Percentiles rank a stretch among this genome's conserved stretches.
phyloP scores from a whole-genome alignment of 2,797 vertebrate genomes.

The Discoglossus pictus region DNA sequence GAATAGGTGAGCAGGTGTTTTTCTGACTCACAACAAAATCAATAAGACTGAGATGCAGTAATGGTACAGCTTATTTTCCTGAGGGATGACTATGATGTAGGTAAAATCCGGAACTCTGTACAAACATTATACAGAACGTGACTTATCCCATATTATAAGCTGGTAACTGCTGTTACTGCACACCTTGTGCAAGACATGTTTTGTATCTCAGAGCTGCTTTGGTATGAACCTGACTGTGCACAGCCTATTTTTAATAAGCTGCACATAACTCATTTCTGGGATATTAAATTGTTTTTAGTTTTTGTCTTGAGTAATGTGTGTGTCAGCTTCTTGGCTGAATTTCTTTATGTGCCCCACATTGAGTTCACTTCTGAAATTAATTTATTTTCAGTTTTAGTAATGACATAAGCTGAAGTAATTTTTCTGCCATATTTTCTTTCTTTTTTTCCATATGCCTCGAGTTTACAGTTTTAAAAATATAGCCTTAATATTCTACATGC shows the following conservation, averaged over 20 bases:
- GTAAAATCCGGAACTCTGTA: neutral
- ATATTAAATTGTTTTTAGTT: conserved; percentile 33
- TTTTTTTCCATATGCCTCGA: conserved; percentile 16
- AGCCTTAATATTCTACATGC: too few relatives aligned
- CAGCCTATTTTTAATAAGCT: conserved; percentile 27
- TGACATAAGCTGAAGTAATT: conserved; percentile 22
- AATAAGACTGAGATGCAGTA: conserved; percentile 10
- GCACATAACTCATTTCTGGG: conserved; percentile 20
- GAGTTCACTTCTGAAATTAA: conserved; percentile 29
- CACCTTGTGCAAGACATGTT: neutral
- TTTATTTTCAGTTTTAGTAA: conserved; percentile 37
- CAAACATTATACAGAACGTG: too few relatives aligned
- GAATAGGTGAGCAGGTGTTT: conserved; percentile 9
- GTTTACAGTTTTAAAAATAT: too few relatives aligned
- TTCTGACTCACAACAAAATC: conserved; percentile 3
- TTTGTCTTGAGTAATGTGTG: conserved; percentile 37
- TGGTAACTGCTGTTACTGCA: neutral
- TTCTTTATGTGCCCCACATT: conserved; percentile 24
- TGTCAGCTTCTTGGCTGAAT: conserved; percentile 36
- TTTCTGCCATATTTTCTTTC: conserved; percentile 33
- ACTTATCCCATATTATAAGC: too few relatives aligned
- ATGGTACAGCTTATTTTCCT: neutral
- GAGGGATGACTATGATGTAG: neutral
- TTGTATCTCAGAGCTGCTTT: conserved; percentile 10
- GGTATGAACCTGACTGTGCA: conserved; percentile 13